Percentiles rank a stretch among this genome's conserved stretches.
Conservation (phyloP, 2,113 vertebrate species). For the Eclectus roratus region DNA sequence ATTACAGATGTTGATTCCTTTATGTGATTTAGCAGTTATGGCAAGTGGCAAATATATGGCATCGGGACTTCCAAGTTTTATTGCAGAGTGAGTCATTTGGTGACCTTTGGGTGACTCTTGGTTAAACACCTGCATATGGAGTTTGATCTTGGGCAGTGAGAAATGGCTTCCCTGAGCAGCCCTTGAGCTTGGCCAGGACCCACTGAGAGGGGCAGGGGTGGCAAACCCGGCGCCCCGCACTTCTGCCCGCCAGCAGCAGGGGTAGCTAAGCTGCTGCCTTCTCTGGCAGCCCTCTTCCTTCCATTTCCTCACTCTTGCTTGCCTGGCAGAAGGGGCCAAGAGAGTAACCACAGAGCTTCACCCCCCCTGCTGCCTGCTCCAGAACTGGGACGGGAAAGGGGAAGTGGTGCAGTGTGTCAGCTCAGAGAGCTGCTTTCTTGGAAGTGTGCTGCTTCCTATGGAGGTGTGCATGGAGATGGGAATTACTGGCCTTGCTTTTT, state of each 20-base stretch:
- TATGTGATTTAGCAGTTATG: background rate
- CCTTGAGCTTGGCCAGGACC: background rate
- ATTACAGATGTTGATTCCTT: background rate
- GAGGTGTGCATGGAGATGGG: background rate
- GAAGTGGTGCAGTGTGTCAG: background rate
- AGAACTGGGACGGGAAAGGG: background rate
- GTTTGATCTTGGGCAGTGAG: background rate
- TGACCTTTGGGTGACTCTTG: background rate
- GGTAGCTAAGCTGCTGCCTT: slow-evolving; percentile 1
- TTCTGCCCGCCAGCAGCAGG: background rate
- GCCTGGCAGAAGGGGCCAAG: background rate
- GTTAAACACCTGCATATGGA: background rate
- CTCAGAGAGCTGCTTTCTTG: background rate
- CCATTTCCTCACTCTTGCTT: background rate
- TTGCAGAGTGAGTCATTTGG: background rate
- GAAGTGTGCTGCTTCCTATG: background rate
- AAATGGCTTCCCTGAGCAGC: background rate
- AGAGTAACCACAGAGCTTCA: background rate
- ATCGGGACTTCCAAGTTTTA: background rate
- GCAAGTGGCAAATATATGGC: background rate
- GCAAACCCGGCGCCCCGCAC: rapidly evolving
- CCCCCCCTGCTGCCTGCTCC: rapidly evolving
- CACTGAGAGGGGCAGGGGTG: background rate
- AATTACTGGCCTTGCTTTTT: background rate
- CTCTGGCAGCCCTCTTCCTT: background rate